These are phyloP conservation scores for Dendroctonus ponderosae DNA, from an alignment of 1,140 invertebrate genomes.

Conservation along the genomic window DNA sequence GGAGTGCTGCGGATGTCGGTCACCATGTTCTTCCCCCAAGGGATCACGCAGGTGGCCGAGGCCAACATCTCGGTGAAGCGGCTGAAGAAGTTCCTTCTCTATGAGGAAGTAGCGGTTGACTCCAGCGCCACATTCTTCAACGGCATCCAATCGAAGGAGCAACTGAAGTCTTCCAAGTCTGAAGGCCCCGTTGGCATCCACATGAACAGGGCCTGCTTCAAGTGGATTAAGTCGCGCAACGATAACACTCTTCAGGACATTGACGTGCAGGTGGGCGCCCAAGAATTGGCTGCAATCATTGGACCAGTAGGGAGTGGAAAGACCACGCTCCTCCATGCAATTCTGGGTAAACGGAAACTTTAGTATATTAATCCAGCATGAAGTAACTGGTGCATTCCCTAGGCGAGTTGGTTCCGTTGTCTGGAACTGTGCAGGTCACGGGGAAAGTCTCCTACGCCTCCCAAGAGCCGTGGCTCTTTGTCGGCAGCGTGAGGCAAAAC, in stretches of 20 bases:
- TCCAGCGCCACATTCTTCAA: conserved; percentile 24
- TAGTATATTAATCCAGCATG: not conserved
- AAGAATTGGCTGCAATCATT: conserved; percentile 65
- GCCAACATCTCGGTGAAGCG: conserved; percentile 65
- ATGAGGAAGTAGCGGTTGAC: conserved; percentile 36
- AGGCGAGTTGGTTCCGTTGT: conserved; percentile 68
- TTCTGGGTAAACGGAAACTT: conserved; percentile 54
- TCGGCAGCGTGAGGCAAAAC: conserved; percentile 57
- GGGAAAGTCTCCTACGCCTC: conserved; percentile 62
- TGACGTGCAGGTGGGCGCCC: conserved; percentile 53
- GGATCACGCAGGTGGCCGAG: conserved; percentile 60
- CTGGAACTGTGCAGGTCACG: conserved; percentile 38
- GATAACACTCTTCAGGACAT: conserved; percentile 59
- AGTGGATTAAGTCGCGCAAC: conserved; percentile 57
- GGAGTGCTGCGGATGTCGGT: conserved; percentile 69
- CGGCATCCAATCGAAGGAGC: conserved; percentile 12
- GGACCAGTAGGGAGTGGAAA: conserved; percentile 73
- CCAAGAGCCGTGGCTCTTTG: conserved; percentile 62
- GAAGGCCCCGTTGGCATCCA: conserved; percentile 33
- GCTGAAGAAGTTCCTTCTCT: conserved; percentile 60
- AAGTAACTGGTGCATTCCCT: not conserved
- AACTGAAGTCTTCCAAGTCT: not conserved
- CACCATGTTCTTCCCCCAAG: conserved; percentile 70
- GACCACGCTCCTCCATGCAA: conserved; percentile 77
- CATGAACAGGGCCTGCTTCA: conserved; percentile 59